Conservation (phyloP, 2,113 vertebrate genomes). For the Alaudala cheleensis region DNA sequence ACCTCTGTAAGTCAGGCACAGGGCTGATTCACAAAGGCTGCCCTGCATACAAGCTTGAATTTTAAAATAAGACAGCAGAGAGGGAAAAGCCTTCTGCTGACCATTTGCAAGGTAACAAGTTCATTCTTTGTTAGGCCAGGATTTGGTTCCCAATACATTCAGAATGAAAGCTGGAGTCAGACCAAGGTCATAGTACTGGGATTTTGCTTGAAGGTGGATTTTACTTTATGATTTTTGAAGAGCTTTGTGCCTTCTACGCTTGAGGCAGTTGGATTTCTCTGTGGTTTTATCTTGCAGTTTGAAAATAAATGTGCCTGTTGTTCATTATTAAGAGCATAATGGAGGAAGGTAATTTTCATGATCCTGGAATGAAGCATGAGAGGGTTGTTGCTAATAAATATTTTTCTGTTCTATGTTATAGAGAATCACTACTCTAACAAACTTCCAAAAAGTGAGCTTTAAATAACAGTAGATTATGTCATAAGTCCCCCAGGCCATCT, state of each 20-base stretch:
- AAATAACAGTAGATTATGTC: not conserved
- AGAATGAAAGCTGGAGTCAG: slow-evolving; percentile 38
- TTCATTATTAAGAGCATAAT: slow-evolving; percentile 12
- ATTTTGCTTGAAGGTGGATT: slow-evolving; percentile 55
- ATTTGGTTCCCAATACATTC: not conserved
- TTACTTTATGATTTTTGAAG: slow-evolving; percentile 25
- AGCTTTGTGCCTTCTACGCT: not conserved
- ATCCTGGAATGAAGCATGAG: not conserved
- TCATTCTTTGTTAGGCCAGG: slow-evolving; percentile 31
- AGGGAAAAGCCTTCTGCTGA: not conserved
- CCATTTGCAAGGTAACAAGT: not conserved
- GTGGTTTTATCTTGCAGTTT: not conserved
- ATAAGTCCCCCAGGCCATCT: not conserved
- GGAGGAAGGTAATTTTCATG: slow-evolving; percentile 23
- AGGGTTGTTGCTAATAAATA: not conserved
- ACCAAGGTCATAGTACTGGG: not conserved
- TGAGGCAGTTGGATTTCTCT: slow-evolving; percentile 47
- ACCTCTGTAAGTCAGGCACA: not conserved
- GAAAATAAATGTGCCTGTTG: slow-evolving; percentile 45
- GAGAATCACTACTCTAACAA: not conserved
- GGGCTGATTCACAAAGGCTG: not conserved
- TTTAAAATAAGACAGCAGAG: not conserved
- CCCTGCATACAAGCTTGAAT: accelerated
- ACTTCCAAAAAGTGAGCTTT: not conserved
- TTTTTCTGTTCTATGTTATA: not conserved